Evolutionary conservation across 2,888 invertebrate genomes (phyloP), one percentile per base, ranked within the genome.

Genomic region (Nymphalis polychloros): DNA sequence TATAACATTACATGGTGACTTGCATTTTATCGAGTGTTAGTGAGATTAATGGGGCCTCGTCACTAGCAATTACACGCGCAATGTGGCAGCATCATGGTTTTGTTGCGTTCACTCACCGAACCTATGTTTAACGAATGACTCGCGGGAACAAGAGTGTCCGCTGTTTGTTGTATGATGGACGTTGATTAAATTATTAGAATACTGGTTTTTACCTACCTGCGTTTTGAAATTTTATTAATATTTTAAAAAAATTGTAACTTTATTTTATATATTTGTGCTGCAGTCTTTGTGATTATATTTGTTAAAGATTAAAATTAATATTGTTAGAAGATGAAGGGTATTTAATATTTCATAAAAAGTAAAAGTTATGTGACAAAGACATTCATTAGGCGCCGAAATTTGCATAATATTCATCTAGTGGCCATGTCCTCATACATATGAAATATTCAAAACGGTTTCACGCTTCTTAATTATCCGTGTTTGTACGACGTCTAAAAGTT

Each of bases 361-460:
- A 70, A 74, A 64, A 66, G 63, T 64, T 20, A 61, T 64, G 69
- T 62, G 55, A 80, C 82, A 86, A 85, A 85, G 82, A 79, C 83
- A 85, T 86, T 88, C 87, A 90, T 90, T 88, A 88, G 81, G 81
- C 79, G 88, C 89, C 89, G 79, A 86, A 89, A 91, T 90, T 87
- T 78, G 81, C 81, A 85, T 85, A 86, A 89, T 89, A 88, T 86
- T 83, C 85, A 81, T 87, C 83, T 85, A 87, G 88, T 87, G 86
- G 84, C 87, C 86, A 85, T 84, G 85, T 84, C 84, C 89, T 90
- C 90, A 89, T 89, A 89, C 90, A 90, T 90, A 90, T 90, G 88
- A 89, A 90, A 88, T 88, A 92, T 92, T 92, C 90, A 90, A 90
- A 91, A 88, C 88, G 89, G 89, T 89, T 90, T 89, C 88, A 88